These are phyloP conservation scores for Cyrtonyx montezumae DNA, from an alignment of 2,113 vertebrate species.

Conservation along the genomic window DNA sequence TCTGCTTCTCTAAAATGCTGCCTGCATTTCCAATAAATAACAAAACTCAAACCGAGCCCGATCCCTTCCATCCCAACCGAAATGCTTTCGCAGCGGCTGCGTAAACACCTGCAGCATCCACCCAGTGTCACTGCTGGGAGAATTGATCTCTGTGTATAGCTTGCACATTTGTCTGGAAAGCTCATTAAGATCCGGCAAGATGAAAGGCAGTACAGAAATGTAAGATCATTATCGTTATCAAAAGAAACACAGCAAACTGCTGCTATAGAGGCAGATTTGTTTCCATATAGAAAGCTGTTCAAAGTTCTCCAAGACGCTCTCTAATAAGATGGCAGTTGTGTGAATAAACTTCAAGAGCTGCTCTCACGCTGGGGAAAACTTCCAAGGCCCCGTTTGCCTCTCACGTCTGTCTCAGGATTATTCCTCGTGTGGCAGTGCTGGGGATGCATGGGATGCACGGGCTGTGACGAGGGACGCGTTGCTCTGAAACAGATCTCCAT, in stretches of 20 bases:
- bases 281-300: slow-evolving; percentile 61
- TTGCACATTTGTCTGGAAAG: slow-evolving; percentile 62
- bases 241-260: slow-evolving; percentile 67
- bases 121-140: neutral
- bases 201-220: slow-evolving; percentile 67
- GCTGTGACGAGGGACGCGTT: neutral
- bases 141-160: slow-evolving; percentile 13
- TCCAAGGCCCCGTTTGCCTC: slow-evolving; percentile 46
- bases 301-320: slow-evolving; percentile 42
- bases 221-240: slow-evolving; percentile 76
- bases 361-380: slow-evolving; percentile 49
- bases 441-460: neutral
- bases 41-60: neutral
- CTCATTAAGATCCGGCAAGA: slow-evolving; percentile 67
- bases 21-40: slow-evolving; percentile 61
- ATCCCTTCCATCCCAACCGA: neutral
- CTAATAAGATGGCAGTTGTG: slow-evolving; percentile 60
- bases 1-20: slow-evolving; percentile 17
- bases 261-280: slow-evolving; percentile 68
- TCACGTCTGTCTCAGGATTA: neutral
- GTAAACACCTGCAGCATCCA: slow-evolving; percentile 57
- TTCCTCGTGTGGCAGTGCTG: neutral
- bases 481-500: neutral
- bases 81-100: neutral
- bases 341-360: slow-evolving; percentile 67